Evolutionary conservation across 2,797 vertebrate species (phyloP), one percentile per base, ranked within the genome.

Genomic region (Myotis vivesi): DNA sequence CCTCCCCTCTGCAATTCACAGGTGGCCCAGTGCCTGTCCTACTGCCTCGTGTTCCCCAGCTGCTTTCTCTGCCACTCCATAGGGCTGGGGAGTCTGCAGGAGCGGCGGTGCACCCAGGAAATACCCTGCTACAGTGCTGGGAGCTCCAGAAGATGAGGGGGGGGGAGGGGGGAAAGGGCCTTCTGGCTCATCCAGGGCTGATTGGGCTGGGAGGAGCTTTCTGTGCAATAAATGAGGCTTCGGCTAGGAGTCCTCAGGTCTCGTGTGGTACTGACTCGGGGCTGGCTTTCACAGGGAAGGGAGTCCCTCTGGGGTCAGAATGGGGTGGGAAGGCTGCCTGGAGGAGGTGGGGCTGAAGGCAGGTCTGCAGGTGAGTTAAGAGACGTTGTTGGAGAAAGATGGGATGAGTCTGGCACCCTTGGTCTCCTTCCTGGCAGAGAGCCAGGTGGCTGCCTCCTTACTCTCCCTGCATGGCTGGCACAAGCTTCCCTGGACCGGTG

Each of bases 81-180:
- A n/a, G 46, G 75, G 46, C 12, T 55, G 28, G n/a, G 33, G 20
- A 36, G n/a, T 62, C 30, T 30, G 7, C 8, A 19, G 75, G 33
- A 36, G 5, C 38, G 23, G 46, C 5, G 2, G 3, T 10, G 30
- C 10, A 38, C 36, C 49, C 36, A 6, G 53, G 72, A 72, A 53
- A 73, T 5, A 7, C 15, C 17, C 22, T 0, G 3, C 5, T 49
- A 12, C 12, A 7, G 30, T 0, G 17, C 22, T 10, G 28, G 59
- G 23, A 16, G 22, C 11, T 55, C 76, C 8, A 59, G 86, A 62
- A n/a, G 30, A 51, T 22, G 10, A 71, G 36, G 28, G 33, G 8
- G 57, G 38, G 38, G 36, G 36, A 25, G 23, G 23, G 57, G 57
- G 57, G 44, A 11, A n/a, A 3, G 10, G 22, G 23, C 2, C 41